Base-by-base conservation (phyloP, 2,888 invertebrate genomes). In the Nomada fabriciana region DNA sequence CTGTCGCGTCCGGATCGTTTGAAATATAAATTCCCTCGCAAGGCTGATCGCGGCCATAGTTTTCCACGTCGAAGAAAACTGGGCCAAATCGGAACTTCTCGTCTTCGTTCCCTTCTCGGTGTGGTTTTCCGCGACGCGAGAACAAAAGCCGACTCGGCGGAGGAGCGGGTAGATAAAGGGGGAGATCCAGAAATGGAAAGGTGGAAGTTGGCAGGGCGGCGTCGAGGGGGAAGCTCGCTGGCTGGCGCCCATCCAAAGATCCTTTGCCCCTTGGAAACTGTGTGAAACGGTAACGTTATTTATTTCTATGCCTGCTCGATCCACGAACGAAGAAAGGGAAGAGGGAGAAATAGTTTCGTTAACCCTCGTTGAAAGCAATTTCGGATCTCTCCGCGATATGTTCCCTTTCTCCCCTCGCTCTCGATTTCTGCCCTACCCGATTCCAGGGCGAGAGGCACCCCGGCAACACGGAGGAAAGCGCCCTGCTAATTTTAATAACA, bases 191-290 rank as follows among this genome's bases (percentile, higher is more conserved):
- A 47, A 10, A 10, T 36, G 52, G 61, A 36, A 43, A 55, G 61
- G 61, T 53, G 61, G 47, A 77, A 77, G 76, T 81, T 83, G 74
- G 71, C 74, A 57, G n/a, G 23, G 11, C 23, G 13, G 59, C 47
- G 2, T 53, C 20, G 0, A 15, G 36, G n/a, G 29, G 20, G 57
- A 53, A 64, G 50, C 50, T 47, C 23, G 25, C 43, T 63, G 11
- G 59, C 80, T 82, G 80, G 80, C 82, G 73, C 67, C 61, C 60
- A 61, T 83, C 85, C 79, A 77, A 83, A 82, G 78, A 79, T 80
- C 64, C 71, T 76, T 78, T 78, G 70, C 47, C 61, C 80, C 70
- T 47, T 63, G 76, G 52, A 80, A 82, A 81, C 73, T 68, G n/a
- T 50, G 63, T 36, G 67, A 76, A 65, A 65, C 75, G 73, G 68